Evolutionary conservation across 2,888 invertebrate genomes (phyloP), one percentile per base, ranked within the genome.

Genomic region (Caenorhabditis becei): DNA sequence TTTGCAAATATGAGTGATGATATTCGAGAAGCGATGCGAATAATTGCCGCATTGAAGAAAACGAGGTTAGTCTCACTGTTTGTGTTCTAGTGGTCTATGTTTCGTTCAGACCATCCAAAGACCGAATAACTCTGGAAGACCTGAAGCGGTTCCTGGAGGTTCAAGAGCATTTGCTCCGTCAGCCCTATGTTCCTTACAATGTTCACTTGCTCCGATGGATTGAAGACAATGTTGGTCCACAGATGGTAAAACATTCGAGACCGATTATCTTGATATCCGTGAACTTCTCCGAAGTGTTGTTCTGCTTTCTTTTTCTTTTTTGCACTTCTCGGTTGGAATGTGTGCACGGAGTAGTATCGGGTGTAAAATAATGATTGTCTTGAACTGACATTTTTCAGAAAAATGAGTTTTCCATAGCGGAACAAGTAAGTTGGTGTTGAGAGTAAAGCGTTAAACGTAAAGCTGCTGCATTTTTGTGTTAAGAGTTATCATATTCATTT

Each of bases 181-280:
- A 89, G 61, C 91, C 91, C 11, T 91, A 88, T 77, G 91, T 91
- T 4, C 91, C 91, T 0, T 85, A 88, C 66, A 90, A 91, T 74
- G 90, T 91, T 26, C 89, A 91, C 77, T 85, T 91, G 70, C 85
- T 91, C 74, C 83, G 88, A 71, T 91, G 90, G 90, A 91, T 91
- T 28, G 91, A 91, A 83, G 91, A 91, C 70, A 89, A 85, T 72
- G 87, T 86, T 54, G 81, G 85, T 72, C 82, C 77, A 24, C 80
- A 82, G 70, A 75, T 83, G 80, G 83, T 83, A 80, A 81, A 75
- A 74, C 63, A 74, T 47, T 51, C 66, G 75, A 75, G 75, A 75
- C 66, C 49, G 65, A 65, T 37, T 58, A 7, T 41, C 14, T 65
- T 58, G 20, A 28, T 63, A 32, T 63, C 37, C 28, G 63, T 49